Percentiles rank a stretch among this genome's conserved stretches.
phyloP scores from a whole-genome alignment of 2,113 vertebrate species.

The Aegotheles bennettii region DNA sequence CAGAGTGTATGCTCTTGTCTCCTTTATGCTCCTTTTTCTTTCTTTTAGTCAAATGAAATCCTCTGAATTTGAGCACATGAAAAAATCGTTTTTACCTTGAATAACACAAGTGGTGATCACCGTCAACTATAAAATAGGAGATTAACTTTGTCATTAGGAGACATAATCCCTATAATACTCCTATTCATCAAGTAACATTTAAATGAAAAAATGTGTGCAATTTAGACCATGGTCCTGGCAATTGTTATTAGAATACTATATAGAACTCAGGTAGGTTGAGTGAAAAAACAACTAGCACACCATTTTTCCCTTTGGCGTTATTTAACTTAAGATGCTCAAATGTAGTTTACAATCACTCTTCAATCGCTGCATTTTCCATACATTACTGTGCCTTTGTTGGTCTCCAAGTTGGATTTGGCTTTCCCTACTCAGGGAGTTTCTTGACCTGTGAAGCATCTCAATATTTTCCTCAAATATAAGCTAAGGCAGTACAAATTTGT shows the following conservation, averaged over 20 bases:
- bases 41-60: conserved; percentile 10
- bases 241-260: not conserved
- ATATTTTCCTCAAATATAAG: not conserved
- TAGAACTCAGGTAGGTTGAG: not conserved
- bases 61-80: conserved; percentile 20
- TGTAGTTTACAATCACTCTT: not conserved
- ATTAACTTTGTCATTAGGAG: conserved; percentile 64
- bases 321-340: not conserved
- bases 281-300: conserved; percentile 9
- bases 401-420: not conserved
- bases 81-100: conserved; percentile 42
- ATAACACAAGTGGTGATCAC: conserved; percentile 54
- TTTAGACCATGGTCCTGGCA: conserved; percentile 21
- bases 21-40: not conserved
- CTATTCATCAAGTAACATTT: conserved; percentile 64
- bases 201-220: conserved; percentile 45
- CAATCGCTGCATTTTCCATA: not conserved
- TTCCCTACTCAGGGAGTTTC: not conserved
- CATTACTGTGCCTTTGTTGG: not conserved
- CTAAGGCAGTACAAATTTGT: not conserved
- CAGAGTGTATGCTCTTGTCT: conserved; percentile 25
- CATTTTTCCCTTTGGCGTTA: not conserved
- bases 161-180: conserved; percentile 57
- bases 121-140: conserved; percentile 54
- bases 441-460: not conserved